These are phyloP conservation scores for Anoplopoma fimbria DNA, from an alignment of 2,113 vertebrate species.

Conservation along the genomic window DNA sequence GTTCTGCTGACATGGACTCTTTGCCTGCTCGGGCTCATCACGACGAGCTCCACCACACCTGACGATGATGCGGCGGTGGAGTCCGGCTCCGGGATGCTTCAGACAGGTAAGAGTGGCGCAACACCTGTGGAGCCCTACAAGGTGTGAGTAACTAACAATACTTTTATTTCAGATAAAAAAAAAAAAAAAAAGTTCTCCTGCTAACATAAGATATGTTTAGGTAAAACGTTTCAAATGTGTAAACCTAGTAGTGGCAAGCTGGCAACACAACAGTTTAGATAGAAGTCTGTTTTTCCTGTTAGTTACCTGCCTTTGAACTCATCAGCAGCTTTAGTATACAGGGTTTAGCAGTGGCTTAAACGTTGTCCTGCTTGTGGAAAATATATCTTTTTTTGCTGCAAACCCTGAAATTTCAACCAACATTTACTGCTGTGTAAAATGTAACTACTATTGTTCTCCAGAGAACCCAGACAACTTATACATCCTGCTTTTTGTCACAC, in stretches of 20 bases:
- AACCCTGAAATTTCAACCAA: not conserved
- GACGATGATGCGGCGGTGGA: conserved; percentile 46
- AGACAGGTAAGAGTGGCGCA: conserved; percentile 66
- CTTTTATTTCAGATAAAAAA: too few species aligned
- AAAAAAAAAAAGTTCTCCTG: not conserved
- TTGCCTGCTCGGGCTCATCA: conserved; percentile 47
- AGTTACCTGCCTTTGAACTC: not conserved
- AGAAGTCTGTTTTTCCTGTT: not conserved
- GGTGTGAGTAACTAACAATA: too few species aligned
- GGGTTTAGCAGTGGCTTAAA: not conserved
- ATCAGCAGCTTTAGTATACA: too few species aligned
- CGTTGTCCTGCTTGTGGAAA: not conserved
- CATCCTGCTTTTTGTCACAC: not conserved
- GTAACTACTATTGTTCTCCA: not conserved
- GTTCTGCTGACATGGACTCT: conserved; percentile 47
- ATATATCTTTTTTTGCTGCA: too few species aligned
- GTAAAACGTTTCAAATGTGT: too few species aligned
- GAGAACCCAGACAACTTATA: not conserved
- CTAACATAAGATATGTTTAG: not conserved
- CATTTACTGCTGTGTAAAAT: not conserved
- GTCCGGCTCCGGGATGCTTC: conserved; percentile 79
- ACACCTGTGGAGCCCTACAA: conserved; percentile 33
- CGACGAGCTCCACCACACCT: conserved; percentile 16
- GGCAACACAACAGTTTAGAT: not conserved
- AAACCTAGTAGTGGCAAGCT: too few species aligned